phyloP scores from a whole-genome alignment of 2,888 invertebrate species.

The Lottia scabra region DNA sequence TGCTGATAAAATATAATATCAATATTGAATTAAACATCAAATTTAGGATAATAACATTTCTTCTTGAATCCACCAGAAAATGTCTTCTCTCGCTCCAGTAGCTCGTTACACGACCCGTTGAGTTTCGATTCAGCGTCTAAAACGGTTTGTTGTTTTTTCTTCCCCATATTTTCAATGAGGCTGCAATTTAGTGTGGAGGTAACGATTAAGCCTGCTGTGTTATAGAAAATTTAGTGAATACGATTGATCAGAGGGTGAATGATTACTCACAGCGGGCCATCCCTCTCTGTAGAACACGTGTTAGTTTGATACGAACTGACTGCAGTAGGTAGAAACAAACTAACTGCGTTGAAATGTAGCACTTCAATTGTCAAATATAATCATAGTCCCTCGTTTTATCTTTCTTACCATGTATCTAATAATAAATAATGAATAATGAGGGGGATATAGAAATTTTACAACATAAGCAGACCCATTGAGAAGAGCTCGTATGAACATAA shows the following conservation, averaged over 20 bases:
- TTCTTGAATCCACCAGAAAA: constrained; percentile 1
- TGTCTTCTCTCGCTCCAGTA: neutral
- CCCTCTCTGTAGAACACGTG: neutral
- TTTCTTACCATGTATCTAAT: too few relatives aligned
- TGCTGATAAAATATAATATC: neutral
- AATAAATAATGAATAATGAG: too few relatives aligned
- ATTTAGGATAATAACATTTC: neutral
- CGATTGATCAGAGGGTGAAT: constrained; percentile 10
- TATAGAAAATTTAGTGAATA: constrained; percentile 19
- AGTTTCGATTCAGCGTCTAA: neutral
- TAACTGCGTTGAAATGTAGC: neutral
- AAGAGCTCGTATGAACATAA: too few relatives aligned
- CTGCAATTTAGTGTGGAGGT: constrained; percentile 22
- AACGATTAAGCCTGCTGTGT: constrained; percentile 17
- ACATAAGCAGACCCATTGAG: too few relatives aligned
- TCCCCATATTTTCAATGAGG: neutral
- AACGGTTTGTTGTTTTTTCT: constrained; percentile 5
- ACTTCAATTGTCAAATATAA: constrained; percentile 2
- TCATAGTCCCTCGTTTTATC: neutral
- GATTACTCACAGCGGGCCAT: constrained; percentile 13
- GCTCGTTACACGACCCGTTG: constrained; percentile 4
- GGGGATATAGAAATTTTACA: too few relatives aligned
- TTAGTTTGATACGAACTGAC: neutral
- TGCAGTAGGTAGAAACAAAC: neutral
- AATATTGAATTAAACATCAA: constrained; percentile 5